A percentile compares a stretch with the other conserved stretches of the same genome.
These are phyloP conservation scores for Chiloscyllium plagiosum DNA, from an alignment of 2,113 vertebrate genomes.

Conservation along the genomic window DNA sequence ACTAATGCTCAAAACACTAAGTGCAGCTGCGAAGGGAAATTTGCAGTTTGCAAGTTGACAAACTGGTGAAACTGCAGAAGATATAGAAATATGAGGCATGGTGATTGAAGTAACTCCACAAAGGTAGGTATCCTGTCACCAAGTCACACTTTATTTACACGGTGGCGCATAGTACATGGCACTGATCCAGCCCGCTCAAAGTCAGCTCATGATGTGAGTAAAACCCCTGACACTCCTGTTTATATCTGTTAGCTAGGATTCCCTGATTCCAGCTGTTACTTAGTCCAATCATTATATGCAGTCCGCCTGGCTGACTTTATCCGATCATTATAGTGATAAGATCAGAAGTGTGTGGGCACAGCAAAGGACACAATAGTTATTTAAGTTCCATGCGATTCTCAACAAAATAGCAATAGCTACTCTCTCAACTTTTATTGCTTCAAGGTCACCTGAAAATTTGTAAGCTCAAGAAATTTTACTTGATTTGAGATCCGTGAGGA, in stretches of 20 bases:
- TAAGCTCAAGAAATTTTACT: neutral
- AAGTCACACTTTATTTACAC: too few species aligned
- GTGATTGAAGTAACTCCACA: too few species aligned
- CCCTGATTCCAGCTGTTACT: too few species aligned
- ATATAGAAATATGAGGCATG: neutral
- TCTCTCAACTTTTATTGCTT: neutral
- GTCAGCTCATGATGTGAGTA: too few species aligned
- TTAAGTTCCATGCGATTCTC: neutral
- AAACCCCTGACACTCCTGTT: too few species aligned
- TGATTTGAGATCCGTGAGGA: neutral
- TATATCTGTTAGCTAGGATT: too few species aligned
- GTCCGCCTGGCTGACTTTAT: too few species aligned
- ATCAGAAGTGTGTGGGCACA: neutral
- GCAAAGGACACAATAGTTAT: neutral
- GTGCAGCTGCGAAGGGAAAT: neutral
- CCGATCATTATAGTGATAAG: neutral
- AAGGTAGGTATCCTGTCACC: too few species aligned
- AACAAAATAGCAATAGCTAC: neutral
- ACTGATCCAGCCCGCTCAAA: too few species aligned
- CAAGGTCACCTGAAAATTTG: neutral
- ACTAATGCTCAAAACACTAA: neutral
- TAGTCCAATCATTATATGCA: too few species aligned
- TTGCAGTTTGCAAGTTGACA: neutral
- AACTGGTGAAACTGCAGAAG: neutral
- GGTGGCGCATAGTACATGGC: too few species aligned